Evolutionary conservation across 2,113 vertebrate species (phyloP).

Genomic region (Datnioides undecimradiatus): DNA sequence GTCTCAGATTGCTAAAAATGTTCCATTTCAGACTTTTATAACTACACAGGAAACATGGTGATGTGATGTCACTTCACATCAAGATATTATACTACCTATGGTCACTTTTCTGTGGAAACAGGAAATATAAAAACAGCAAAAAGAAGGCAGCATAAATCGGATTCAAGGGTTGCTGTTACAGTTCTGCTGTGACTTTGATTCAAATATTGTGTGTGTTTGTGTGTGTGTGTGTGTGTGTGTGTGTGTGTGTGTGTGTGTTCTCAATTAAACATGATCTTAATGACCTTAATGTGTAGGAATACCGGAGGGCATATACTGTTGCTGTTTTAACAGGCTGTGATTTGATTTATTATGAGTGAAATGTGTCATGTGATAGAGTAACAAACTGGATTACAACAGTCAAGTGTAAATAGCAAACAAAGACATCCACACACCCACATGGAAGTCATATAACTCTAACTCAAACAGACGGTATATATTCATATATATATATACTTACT

Average conservation of each 20-base stretch:
- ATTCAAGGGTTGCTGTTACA: background rate
- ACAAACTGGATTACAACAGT: background rate
- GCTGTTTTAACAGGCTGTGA: conserved; percentile 12
- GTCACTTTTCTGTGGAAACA: conserved; percentile 13
- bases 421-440: background rate
- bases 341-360: conserved; percentile 45
- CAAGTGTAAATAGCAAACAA: background rate
- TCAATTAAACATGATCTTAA: conserved; percentile 28
- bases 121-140: background rate
- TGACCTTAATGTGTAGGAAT: conserved; percentile 19
- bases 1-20: background rate
- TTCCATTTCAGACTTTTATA: conserved; percentile 4
- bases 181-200: conserved; percentile 5
- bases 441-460: background rate
- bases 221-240: background rate
- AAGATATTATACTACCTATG: background rate
- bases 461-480: background rate
- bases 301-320: conserved; percentile 5
- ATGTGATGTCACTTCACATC: conserved; percentile 27
- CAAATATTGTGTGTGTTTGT: conserved; percentile 2
- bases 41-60: background rate
- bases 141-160: background rate
- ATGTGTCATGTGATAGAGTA: conserved; percentile 7
- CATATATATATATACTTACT: background rate
- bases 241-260: background rate